Evolutionary conservation across 2,113 vertebrate genomes (phyloP).

Genomic region (Neolamprologus falcicula): DNA sequence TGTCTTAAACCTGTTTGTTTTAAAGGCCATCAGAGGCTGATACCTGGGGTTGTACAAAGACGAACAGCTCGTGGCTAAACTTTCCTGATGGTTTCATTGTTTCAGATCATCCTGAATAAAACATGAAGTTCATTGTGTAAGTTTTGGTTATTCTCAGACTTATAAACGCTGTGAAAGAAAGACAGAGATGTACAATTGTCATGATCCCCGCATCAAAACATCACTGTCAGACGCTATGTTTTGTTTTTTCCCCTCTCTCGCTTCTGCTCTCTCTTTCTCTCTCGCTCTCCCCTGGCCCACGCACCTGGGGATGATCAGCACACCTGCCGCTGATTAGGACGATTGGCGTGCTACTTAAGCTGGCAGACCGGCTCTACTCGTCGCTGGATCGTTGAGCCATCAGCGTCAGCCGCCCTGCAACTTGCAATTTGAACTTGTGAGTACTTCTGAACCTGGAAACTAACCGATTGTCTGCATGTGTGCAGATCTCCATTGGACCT

Average conservation of each 20-base stretch:
- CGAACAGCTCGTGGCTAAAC: background rate
- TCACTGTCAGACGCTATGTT: accelerated
- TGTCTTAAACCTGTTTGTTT: background rate
- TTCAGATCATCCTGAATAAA: background rate
- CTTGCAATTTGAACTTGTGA: background rate
- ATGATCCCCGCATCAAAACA: accelerated
- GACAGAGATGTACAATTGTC: accelerated
- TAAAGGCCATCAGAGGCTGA: background rate
- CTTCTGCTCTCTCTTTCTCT: background rate
- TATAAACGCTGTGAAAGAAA: background rate
- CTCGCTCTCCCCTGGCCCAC: background rate
- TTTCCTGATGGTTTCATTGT: background rate
- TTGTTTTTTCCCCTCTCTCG: background rate
- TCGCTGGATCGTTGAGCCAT: background rate
- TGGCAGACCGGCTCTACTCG: background rate
- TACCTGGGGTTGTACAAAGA: background rate
- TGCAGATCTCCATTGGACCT: accelerated
- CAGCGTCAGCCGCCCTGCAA: accelerated
- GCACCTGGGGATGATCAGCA: background rate
- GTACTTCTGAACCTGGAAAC: background rate
- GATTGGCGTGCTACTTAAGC: accelerated
- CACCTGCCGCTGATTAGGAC: background rate
- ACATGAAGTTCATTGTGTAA: background rate
- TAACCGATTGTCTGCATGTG: background rate
- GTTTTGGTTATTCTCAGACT: background rate